Base-by-base conservation (phyloP, 2,888 invertebrate species). In the Campoplex capitator region DNA sequence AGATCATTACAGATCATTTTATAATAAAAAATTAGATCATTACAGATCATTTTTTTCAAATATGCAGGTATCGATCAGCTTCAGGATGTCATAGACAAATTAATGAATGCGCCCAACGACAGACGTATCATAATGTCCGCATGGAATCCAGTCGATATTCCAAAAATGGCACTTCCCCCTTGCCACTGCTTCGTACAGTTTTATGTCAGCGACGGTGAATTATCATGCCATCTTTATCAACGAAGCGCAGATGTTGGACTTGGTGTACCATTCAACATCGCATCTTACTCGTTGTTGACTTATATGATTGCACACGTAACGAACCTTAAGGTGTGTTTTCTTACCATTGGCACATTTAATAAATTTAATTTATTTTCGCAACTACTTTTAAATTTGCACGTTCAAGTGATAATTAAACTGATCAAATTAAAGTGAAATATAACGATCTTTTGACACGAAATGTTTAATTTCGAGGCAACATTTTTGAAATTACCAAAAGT, bases 251-350 rank as follows among this genome's bases (percentile, higher is more conserved):
- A 99, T 93, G 98, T 99, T 97, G 99, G 99, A 2, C 95, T 99
- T 1, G 99, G 99, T n/a, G 99, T 99, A 0, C 99, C 99, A 16
- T 99, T 99, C 94, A 99, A 99, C 95, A 98, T 99, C 91, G 99
- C 99, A 74, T 99, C 99, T 91, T 99, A 99, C 95, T 96, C 99
- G 1, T 94, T 99, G 45, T 95, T 99, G 3, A 99, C 99, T 3
- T 97, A 97, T 91, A 99, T 99, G 98, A 97, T 99, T 89, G 99
- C 99, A 38, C 98, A 99, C 93, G 96, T 99, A 32, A 98, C 98
- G n/a, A 97, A 96, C 70, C 95, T 99, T 68, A 97, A 98, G 96
- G 98, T 97, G 93, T 91, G 90, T 92, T 71, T 48, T 83, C 67
- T 70, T 76, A 51, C 54, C 28, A 56, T 78, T 56, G 23, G 3